phyloP scores from a whole-genome alignment of 2,797 vertebrate species.

The Serranus cabrilla region DNA sequence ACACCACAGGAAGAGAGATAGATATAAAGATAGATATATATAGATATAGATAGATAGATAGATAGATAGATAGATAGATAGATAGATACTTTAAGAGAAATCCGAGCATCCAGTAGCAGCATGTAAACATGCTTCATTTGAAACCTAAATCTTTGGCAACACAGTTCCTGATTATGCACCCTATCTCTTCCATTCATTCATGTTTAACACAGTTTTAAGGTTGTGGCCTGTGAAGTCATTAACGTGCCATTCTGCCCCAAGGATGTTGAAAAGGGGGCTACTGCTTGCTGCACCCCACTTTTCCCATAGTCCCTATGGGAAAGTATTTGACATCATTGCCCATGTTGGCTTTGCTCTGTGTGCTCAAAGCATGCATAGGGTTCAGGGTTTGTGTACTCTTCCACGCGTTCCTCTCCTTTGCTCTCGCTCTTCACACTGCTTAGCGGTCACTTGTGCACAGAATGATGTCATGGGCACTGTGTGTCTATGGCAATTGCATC shows the following conservation, averaged over 20 bases:
- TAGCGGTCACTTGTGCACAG: conserved; percentile 74
- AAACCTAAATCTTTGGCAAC: conserved; percentile 24
- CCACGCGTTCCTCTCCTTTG: conserved; percentile 69
- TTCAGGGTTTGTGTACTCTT: conserved; percentile 78
- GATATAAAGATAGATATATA: no score
- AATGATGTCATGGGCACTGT: conserved; percentile 85
- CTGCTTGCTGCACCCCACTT: conserved; percentile 67
- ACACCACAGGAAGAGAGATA: conserved; percentile 7
- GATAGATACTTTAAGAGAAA: no score
- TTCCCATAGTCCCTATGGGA: conserved; percentile 80
- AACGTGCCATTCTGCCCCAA: conserved; percentile 72
- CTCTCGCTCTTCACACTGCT: conserved; percentile 69
- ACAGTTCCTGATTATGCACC: conserved; percentile 17
- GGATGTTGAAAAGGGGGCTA: conserved; percentile 72
- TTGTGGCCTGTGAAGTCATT: conserved; percentile 70
- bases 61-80: no score
- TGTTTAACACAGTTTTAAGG: conserved; percentile 50
- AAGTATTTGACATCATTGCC: conserved; percentile 84
- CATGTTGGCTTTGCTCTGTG: conserved; percentile 80
- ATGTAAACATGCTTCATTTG: no score
- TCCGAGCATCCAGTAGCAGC: no score
- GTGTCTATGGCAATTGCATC: conserved; percentile 81
- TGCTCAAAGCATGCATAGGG: conserved; percentile 79
- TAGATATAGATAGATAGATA: no score
- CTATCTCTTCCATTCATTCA: conserved; percentile 46